These are phyloP conservation scores for Hydraecia micacea DNA, from an alignment of 2,888 invertebrate genomes.

Conservation along the genomic window DNA sequence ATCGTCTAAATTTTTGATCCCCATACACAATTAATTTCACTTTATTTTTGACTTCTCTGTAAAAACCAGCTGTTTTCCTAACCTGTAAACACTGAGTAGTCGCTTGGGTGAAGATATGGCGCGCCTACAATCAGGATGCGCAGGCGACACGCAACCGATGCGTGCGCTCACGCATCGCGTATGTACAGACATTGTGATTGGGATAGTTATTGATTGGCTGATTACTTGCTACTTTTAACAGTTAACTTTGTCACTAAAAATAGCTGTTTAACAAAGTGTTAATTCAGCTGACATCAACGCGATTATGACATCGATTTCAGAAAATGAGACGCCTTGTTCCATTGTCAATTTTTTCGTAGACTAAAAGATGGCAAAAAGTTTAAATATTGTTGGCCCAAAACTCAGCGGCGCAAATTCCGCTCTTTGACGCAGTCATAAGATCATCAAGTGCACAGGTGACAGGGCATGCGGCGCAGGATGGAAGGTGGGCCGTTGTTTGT, in stretches of 20 bases:
- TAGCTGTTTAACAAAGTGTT: neutral
- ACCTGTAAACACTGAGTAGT: constrained; percentile 61
- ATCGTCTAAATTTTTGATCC: no score
- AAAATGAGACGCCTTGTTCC: neutral
- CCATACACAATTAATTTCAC: neutral
- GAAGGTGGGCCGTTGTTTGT: no score
- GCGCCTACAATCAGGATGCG: constrained; percentile 75
- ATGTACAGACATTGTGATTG: constrained; percentile 36
- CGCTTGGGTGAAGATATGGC: constrained; percentile 75
- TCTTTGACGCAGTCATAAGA: no score
- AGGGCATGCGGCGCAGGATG: no score
- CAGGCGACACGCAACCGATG: constrained; percentile 72
- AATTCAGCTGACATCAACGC: neutral
- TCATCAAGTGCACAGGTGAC: no score
- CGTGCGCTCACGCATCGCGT: constrained; percentile 56
- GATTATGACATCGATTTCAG: neutral
- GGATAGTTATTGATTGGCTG: constrained; percentile 58
- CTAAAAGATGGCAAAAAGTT: no score
- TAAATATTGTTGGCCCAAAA: no score
- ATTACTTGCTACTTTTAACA: neutral
- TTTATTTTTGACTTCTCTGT: neutral
- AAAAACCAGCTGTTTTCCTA: neutral
- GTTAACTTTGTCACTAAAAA: neutral
- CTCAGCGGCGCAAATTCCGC: no score
- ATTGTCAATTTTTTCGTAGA: neutral